Percentiles rank a stretch among this genome's conserved stretches.
phyloP scores from a whole-genome alignment of 2,888 invertebrate species.

The Conops quadrifasciatus region DNA sequence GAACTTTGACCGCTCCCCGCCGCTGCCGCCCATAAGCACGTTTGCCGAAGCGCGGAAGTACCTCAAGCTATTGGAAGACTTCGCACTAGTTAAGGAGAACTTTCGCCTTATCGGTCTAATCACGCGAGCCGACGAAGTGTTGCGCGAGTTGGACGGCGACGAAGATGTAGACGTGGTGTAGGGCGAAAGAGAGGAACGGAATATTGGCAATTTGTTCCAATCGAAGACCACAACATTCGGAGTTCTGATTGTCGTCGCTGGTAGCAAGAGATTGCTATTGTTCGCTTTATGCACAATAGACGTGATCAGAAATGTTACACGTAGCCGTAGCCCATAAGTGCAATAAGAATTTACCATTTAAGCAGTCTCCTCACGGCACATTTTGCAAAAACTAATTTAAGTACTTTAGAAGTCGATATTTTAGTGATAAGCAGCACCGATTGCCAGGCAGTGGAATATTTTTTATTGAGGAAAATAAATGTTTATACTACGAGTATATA shows the following conservation, averaged over 20 bases:
- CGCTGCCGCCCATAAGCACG: slow-evolving; percentile 43
- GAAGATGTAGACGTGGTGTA: slow-evolving; percentile 48
- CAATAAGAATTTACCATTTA: too few relatives aligned
- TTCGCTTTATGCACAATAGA: neutral
- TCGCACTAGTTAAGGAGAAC: slow-evolving; percentile 58
- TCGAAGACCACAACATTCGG: too few relatives aligned
- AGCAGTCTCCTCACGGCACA: too few relatives aligned
- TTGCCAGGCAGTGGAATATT: too few relatives aligned
- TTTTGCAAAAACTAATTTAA: too few relatives aligned
- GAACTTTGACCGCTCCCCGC: slow-evolving; percentile 17
- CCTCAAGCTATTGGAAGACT: slow-evolving; percentile 59
- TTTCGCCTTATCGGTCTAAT: slow-evolving; percentile 60
- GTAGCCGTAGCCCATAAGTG: too few relatives aligned
- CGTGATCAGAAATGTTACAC: neutral
- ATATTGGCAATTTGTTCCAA: neutral
- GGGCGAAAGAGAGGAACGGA: neutral
- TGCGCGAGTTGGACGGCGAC: slow-evolving; percentile 55
- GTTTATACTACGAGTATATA: too few relatives aligned
- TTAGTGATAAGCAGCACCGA: too few relatives aligned
- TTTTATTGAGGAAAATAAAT: too few relatives aligned
- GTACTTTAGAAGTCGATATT: too few relatives aligned
- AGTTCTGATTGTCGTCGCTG: neutral
- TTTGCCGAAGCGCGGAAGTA: slow-evolving; percentile 59
- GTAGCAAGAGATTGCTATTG: neutral
- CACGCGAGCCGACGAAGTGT: slow-evolving; percentile 58